phyloP scores from a whole-genome alignment of 2,888 invertebrate species.

The Liposcelis brunnea region DNA sequence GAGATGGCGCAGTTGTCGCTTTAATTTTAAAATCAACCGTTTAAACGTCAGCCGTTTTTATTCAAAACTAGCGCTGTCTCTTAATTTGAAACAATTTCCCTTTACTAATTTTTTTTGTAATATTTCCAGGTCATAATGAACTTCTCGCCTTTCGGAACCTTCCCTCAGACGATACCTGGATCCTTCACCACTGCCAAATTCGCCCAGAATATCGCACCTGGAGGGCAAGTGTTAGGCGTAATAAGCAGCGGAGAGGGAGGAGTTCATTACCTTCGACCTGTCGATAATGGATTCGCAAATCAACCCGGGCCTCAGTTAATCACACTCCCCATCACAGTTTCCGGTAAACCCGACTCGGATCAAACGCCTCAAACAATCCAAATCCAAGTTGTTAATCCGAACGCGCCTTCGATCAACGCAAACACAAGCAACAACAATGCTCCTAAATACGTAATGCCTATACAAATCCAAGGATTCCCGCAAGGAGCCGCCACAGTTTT shows the following conservation, averaged over 20 bases:
- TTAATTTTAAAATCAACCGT: no score
- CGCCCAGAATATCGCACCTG: conserved; percentile 47
- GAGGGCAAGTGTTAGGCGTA: conserved; percentile 44
- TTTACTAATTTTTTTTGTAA: conserved; percentile 1
- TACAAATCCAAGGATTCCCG: conserved; percentile 56
- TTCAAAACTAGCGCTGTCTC: no score
- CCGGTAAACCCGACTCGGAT: conserved; percentile 43
- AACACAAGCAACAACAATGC: conserved; percentile 13
- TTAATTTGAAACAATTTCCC: conserved; percentile 1
- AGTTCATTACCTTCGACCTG: conserved; percentile 52
- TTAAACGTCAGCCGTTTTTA: no score
- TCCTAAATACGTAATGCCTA: conserved; percentile 26
- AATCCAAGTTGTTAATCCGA: conserved; percentile 53
- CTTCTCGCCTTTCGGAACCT: conserved; percentile 44
- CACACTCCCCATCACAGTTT: conserved; percentile 60
- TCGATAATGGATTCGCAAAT: conserved; percentile 33
- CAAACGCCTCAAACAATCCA: conserved; percentile 44
- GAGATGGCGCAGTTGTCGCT: no score
- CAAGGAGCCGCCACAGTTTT: conserved; percentile 52
- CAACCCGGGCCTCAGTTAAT: conserved; percentile 46
- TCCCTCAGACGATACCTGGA: background rate
- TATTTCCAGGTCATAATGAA: conserved; percentile 40
- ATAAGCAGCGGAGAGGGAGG: conserved; percentile 50
- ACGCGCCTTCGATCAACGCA: conserved; percentile 30
- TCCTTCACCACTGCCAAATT: conserved; percentile 42